Conservation (phyloP, 1,140 invertebrate species). For the Tetramorium simillimum region DNA sequence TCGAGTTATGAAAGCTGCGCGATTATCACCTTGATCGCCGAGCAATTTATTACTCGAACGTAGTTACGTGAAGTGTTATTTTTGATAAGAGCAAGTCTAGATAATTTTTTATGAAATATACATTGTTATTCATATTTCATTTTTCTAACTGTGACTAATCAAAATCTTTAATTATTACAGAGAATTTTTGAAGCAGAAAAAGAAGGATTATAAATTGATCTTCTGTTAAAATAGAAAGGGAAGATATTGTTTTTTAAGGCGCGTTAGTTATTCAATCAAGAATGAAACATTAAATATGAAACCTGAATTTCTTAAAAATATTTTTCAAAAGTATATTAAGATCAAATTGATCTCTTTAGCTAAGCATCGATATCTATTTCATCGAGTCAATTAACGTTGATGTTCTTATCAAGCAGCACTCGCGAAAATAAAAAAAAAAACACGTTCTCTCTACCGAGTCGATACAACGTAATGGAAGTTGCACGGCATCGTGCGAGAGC, state of each 20-base stretch:
- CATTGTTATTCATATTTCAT: neutral
- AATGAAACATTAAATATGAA: neutral
- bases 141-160: neutral
- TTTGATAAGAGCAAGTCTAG: neutral
- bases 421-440: neutral
- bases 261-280: neutral
- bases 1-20: neutral
- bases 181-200: neutral
- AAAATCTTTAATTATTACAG: no score
- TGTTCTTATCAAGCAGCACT: neutral
- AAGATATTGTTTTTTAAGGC: neutral
- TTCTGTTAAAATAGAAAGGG: no score
- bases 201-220: no score
- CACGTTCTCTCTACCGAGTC: neutral
- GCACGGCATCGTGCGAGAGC: constrained; percentile 57
- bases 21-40: neutral
- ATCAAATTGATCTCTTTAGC: neutral
- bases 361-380: neutral
- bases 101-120: neutral
- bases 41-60: neutral
- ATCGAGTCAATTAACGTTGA: neutral
- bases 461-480: constrained; percentile 21
- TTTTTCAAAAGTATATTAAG: neutral
- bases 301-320: neutral
- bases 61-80: neutral